Conservation (phyloP, 2,113 vertebrate genomes). For the Felis chaus region DNA sequence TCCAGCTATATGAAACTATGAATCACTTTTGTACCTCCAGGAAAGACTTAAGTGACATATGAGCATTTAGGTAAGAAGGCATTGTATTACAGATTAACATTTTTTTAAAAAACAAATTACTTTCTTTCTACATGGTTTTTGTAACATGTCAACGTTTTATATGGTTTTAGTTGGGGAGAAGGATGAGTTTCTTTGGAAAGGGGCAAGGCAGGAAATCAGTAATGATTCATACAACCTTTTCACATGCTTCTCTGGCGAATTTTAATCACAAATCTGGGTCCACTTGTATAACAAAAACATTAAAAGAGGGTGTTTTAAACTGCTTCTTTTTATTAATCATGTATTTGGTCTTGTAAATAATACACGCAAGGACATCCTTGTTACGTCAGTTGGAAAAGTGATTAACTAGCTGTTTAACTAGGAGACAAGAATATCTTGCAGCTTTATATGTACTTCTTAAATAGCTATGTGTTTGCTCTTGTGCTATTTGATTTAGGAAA, state of each 20-base stretch:
- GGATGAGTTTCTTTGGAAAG: constrained; percentile 44
- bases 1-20: background rate
- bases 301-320: constrained; percentile 81
- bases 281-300: constrained; percentile 84
- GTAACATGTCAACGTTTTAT: constrained; percentile 14
- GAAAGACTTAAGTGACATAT: constrained; percentile 18
- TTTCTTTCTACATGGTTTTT: constrained; percentile 55
- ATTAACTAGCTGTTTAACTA: constrained; percentile 77
- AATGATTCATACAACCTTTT: constrained; percentile 81
- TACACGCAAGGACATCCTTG: constrained; percentile 81
- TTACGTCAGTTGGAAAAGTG: constrained; percentile 80
- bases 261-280: constrained; percentile 84
- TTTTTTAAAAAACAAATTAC: background rate
- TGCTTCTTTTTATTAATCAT: constrained; percentile 84
- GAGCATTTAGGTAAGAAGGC: background rate
- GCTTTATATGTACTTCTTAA: constrained; percentile 79
- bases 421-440: constrained; percentile 66
- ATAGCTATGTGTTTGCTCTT: constrained; percentile 56
- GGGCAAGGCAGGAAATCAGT: constrained; percentile 78
- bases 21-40: background rate
- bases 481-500: constrained; percentile 65
- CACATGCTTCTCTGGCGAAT: constrained; percentile 71
- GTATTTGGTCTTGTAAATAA: constrained; percentile 86
- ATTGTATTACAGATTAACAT: constrained; percentile 53
- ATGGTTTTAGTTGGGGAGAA: constrained; percentile 62